phyloP scores from a whole-genome alignment of 2,113 vertebrate genomes.

The Psittacus erithacus region DNA sequence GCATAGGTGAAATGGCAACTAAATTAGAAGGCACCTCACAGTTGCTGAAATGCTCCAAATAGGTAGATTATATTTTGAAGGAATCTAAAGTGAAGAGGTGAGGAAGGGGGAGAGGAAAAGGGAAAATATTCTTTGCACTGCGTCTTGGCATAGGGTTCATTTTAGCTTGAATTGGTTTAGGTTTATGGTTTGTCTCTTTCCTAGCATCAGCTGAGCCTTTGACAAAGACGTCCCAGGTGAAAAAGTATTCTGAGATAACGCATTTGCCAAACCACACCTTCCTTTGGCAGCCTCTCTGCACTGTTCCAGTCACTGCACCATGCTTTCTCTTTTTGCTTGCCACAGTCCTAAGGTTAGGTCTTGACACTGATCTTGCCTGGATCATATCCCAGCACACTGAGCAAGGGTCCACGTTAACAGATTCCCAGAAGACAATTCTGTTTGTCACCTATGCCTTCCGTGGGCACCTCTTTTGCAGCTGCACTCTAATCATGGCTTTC shows the following conservation, averaged over 20 bases:
- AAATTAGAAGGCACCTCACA: background rate
- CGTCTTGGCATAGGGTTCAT: background rate
- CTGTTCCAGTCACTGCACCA: accelerated
- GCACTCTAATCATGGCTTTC: background rate
- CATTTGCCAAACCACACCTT: background rate
- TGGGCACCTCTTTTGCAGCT: background rate
- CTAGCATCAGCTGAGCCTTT: background rate
- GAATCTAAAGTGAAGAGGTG: background rate
- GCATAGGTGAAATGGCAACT: slow-evolving; percentile 1
- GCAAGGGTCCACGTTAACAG: background rate
- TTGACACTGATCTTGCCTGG: background rate
- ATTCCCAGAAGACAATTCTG: background rate
- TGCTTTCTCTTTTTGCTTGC: background rate
- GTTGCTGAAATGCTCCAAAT: background rate
- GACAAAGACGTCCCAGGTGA: background rate
- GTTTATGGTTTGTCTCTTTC: background rate
- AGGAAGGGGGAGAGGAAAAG: background rate
- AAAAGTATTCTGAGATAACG: background rate
- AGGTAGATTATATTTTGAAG: background rate
- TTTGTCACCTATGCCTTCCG: background rate
- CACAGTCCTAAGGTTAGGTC: background rate
- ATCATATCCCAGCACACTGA: background rate
- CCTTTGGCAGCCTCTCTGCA: background rate
- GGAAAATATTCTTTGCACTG: background rate
- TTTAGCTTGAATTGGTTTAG: background rate